Evolutionary conservation across 2,888 invertebrate genomes (phyloP), one percentile per base, ranked within the genome.

Genomic region (Abrostola triplasia): DNA sequence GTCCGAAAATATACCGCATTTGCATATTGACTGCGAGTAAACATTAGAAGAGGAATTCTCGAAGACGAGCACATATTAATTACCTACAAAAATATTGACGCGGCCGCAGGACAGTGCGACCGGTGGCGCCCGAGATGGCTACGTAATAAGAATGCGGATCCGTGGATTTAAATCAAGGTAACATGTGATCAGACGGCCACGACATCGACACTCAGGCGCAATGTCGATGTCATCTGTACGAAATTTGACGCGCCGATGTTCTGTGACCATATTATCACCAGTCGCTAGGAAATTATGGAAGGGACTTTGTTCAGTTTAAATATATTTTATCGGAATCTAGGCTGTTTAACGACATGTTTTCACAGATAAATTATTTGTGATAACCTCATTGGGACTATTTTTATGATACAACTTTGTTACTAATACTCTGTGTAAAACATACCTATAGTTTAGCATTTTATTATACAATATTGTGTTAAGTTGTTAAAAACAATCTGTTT

Each of bases 131-230:
- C 88, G 87, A 86, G 84, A 85, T 86, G 84, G 82, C 85, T 86
- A 89, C 88, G 87, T 88, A 87, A 84, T 88, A 92, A 92, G 94
- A 94, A 94, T 94, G 94, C 94, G 94, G 94, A 94, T 93, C 92
- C 88, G 82, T 82, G 87, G 85, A 87, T 91, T 87, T 89, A 88
- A 91, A 93, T 92, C 93, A 93, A 93, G 92, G 92, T 92, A 91
- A 92, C 86, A 80, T 85, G 82, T 85, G 86, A 87, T 84, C 87
- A 86, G 81, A 78, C 84, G 84, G 77, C 81, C 82, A 83, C 85
- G 84, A 83, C 84, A 81, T 70, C 73, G 76, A 77, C 77, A 78
- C 82, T 72, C 73, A 80, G 81, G 73, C 83, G 81, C 81, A 76
- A 67, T 72, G 72, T 62, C 75, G 75, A 76, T 80, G 76, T 79